Evolutionary conservation across 2,113 vertebrate genomes (phyloP), one percentile per base, ranked within the genome.

Genomic region (Nycticorax nycticorax): DNA sequence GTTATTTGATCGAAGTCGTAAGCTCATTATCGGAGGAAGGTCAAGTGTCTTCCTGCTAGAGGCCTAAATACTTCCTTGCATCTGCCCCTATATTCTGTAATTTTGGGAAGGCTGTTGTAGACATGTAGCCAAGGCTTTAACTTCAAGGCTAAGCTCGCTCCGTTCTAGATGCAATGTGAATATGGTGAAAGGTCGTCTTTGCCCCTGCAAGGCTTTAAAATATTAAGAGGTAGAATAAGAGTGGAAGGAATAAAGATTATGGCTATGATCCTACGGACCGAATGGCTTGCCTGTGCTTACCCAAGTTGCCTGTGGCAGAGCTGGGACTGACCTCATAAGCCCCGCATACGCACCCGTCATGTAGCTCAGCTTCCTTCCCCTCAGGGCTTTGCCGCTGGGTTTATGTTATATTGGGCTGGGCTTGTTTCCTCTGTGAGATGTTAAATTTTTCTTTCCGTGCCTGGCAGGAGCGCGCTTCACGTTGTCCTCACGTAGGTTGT

Each of bases 261-360:
- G 62, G 41, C 59, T 68, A 3, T 18, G 2, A 48, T 69, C 37
- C 56, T 50, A 16, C 0, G 0, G 33, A 50, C 47, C 2, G 9
- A 62, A 41, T 50, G 30, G 17, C 37, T 93, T 75, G 26, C 50
- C 71, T 0, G 0, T 77, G 47, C 63, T 66, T 73, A 45, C 91
- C 80, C 41, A 28, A 37, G 82, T 50, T 69, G 19, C 37, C 37
- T 33, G 47, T 62, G 67, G 59, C 35, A 55, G 82, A 83, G 55
- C 82, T 92, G 85, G 88, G 57, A 71, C 59, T 93, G 78, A 83
- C 78, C 78, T 52, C 5, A 6, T 72, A 85, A 56, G 48, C 39
- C 68, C 12, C 26, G 10, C 12, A 37, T 48, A 64, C 37, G 24
- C 53, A 57, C 90, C 79, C 85, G 88, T 69, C 73, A 23, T 1